These are phyloP conservation scores for Syngnathus rostellatus DNA, from an alignment of 2,797 vertebrate species.

Conservation along the genomic window DNA sequence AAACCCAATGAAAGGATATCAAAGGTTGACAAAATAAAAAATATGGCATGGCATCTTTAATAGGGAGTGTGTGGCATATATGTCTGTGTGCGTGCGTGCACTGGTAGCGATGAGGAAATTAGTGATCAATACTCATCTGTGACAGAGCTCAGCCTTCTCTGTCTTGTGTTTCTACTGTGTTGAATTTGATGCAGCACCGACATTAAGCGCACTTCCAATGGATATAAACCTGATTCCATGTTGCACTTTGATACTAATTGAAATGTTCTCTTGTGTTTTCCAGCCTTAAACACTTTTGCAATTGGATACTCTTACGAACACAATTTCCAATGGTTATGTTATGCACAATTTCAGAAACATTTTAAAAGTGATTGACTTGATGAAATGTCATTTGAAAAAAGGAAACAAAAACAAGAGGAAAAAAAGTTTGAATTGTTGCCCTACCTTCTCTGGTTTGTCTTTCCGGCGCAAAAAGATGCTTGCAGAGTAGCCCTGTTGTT, in stretches of 20 bases:
- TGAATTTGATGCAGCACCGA: background rate
- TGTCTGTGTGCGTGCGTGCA: background rate
- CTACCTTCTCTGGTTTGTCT: constrained; percentile 80
- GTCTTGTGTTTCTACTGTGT: background rate
- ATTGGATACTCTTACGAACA: background rate
- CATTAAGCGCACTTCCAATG: background rate
- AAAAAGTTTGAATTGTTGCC: constrained; percentile 19
- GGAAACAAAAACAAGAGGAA: background rate
- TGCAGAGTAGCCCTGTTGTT: constrained; percentile 79
- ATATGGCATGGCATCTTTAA: background rate
- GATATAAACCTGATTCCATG: background rate
- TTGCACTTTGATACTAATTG: background rate
- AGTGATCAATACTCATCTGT: constrained; percentile 5
- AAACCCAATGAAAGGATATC: background rate
- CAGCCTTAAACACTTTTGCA: background rate
- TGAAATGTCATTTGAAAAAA: background rate
- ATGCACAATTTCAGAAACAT: background rate
- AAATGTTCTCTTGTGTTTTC: background rate
- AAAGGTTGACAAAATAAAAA: background rate
- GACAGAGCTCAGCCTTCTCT: background rate
- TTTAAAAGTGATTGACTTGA: background rate
- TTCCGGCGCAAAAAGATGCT: constrained; percentile 74
- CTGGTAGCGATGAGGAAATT: background rate
- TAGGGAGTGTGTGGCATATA: background rate
- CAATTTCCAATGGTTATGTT: background rate